Evolutionary conservation across 2,888 invertebrate species (phyloP).

Genomic region (Ametastegia equiseti): DNA sequence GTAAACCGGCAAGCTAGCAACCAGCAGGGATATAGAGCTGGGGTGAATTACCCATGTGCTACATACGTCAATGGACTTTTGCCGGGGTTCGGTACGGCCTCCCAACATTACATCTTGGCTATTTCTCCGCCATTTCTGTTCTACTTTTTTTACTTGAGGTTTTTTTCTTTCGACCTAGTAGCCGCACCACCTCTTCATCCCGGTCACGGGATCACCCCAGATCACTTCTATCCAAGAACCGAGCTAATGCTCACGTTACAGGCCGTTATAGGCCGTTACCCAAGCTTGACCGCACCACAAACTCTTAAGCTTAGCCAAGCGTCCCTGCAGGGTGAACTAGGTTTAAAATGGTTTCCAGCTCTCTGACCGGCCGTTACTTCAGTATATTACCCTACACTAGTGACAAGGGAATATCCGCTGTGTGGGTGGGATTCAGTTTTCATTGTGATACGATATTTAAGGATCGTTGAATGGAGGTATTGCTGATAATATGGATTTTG

Average conservation of each 20-base stretch:
- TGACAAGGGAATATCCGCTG: background rate
- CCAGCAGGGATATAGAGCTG: slow-evolving; percentile 12
- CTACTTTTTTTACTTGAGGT: background rate
- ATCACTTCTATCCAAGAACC: slow-evolving; percentile 40
- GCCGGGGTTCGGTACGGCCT: background rate
- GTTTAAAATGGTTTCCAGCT: slow-evolving; percentile 31
- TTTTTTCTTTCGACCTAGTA: background rate
- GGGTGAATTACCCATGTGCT: slow-evolving; percentile 14
- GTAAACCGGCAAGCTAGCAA: background rate
- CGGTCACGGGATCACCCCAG: slow-evolving; percentile 19
- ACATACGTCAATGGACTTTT: slow-evolving; percentile 32
- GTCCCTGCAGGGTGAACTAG: background rate
- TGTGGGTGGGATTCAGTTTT: background rate
- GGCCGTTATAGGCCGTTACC: slow-evolving; percentile 55
- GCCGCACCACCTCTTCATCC: slow-evolving; percentile 14
- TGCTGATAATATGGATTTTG: slow-evolving; percentile 11
- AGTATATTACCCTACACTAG: background rate
- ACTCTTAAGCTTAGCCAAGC: slow-evolving; percentile 38
- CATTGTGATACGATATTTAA: background rate
- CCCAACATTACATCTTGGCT: background rate
- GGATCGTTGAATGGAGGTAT: background rate
- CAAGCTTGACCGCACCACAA: slow-evolving; percentile 58
- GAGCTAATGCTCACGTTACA: slow-evolving; percentile 55
- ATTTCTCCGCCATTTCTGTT: slow-evolving; percentile 24
- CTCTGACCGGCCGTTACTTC: background rate